These are phyloP conservation scores for Rhyacophila evoluta DNA, from an alignment of 2,888 invertebrate genomes.

Conservation along the genomic window DNA sequence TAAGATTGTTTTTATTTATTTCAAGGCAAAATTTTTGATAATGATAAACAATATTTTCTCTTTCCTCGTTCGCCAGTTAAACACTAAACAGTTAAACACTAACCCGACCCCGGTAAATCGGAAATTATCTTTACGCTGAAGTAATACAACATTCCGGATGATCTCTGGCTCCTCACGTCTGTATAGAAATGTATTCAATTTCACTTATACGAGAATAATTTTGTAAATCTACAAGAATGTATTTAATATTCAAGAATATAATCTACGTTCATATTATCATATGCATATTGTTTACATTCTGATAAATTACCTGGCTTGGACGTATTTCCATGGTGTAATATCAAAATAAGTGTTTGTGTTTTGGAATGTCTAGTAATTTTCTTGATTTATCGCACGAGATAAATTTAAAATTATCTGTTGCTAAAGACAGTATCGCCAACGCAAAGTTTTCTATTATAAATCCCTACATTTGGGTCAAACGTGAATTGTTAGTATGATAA, in stretches of 20 bases:
- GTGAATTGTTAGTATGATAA: too few species aligned
- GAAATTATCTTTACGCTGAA: too few species aligned
- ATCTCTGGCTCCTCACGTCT: conserved; percentile 2
- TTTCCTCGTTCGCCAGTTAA: too few species aligned
- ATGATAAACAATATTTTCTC: too few species aligned
- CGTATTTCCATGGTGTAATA: not conserved
- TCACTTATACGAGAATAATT: not conserved
- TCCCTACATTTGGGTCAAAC: not conserved
- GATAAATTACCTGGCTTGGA: not conserved
- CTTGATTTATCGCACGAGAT: not conserved
- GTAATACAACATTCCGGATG: not conserved
- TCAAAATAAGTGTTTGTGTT: too few species aligned
- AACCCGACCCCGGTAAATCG: too few species aligned
- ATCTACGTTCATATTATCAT: too few species aligned
- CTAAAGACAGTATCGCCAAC: not conserved
- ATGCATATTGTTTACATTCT: not conserved
- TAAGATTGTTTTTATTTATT: too few species aligned
- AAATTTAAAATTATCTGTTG: not conserved
- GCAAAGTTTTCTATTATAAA: not conserved
- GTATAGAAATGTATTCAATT: not conserved
- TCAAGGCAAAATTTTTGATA: too few species aligned
- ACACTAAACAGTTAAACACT: too few species aligned
- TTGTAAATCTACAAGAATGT: not conserved
- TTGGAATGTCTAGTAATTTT: too few species aligned
- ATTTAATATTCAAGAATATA: not conserved